Percentiles rank a stretch among this genome's conserved stretches.
Conservation (phyloP, 2,113 vertebrate genomes). For the Heptranchias perlo region DNA sequence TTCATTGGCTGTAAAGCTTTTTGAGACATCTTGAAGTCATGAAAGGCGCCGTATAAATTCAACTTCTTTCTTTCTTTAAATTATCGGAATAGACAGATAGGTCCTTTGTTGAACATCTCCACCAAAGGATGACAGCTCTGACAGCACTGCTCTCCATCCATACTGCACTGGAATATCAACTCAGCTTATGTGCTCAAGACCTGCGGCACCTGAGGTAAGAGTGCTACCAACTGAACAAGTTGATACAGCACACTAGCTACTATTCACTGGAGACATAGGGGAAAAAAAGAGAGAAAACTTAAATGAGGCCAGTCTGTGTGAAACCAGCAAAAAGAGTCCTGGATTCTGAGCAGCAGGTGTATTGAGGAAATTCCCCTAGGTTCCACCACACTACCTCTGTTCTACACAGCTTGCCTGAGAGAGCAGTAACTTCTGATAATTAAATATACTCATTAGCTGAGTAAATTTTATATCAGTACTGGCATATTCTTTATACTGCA, state of each 20-base stretch:
- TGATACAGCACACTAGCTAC: background rate
- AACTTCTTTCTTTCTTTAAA: background rate
- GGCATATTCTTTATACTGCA: constrained; percentile 36
- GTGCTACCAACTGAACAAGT: background rate
- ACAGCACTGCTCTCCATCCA: background rate
- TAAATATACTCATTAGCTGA: background rate
- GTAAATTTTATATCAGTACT: background rate
- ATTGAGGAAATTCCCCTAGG: too few relatives aligned
- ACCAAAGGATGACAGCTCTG: background rate
- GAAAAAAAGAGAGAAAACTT: background rate
- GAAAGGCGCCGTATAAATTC: background rate
- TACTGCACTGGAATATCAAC: background rate
- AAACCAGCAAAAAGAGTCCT: background rate
- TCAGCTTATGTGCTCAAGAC: background rate
- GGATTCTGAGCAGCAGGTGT: background rate
- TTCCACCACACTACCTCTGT: background rate
- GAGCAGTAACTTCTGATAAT: background rate
- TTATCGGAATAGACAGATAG: background rate
- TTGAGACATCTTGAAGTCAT: background rate
- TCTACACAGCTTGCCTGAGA: background rate
- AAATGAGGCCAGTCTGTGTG: background rate
- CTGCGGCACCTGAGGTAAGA: background rate
- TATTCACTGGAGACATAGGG: background rate
- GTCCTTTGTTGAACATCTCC: background rate
- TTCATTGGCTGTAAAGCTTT: background rate